Evolutionary conservation across 2,113 vertebrate genomes (phyloP), one percentile per base, ranked within the genome.

Genomic region (Phoxinus phoxinus): DNA sequence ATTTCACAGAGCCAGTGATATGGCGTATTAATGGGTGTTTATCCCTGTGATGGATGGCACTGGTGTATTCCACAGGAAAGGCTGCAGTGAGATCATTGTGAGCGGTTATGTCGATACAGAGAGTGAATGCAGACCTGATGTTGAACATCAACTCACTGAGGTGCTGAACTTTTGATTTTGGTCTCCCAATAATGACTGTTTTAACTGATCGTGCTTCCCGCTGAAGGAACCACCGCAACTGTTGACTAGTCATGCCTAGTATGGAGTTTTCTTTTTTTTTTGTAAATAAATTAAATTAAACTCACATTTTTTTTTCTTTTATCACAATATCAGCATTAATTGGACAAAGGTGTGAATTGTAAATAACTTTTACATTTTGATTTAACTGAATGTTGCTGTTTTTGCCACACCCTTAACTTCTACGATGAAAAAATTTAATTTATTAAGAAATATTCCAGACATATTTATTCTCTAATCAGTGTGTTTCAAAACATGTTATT

Each of bases 71-170:
- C 51, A 83, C n/a, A 72, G 61, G 82, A 84, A 88, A 87, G 75
- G 84, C 65, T 53, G 53, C 56, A 67, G 56, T 87, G 88, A 88
- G 85, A 53, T 89, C 85, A 89, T 83, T 71, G 48, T 48, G 73
- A 63, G 21, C 46, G 63, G 76, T 82, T 75, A 63, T 76, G 67
- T 78, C 17, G 10, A 44, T 48, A 82, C n/a, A 71, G 59, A 81
- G 35, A 78, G 15, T 71, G 3, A 81, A 81, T 30, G 19, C 80
- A 81, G 79, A 81, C 41, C 61, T 76, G 30, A 71, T 85, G 72
- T 59, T 48, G 19, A 81, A 17, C n/a, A 51, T 69, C 23, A 35
- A 72, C 51, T 72, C 65, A 72, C 65, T 46, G 15, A 9, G n/a
- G 59, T 81, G 44, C 65, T 46, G 46, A 48, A 81, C 41, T 81